Percentiles rank a stretch among this genome's conserved stretches.
These are phyloP conservation scores for Ovis canadensis DNA, from an alignment of 2,113 vertebrate genomes.

Conservation along the genomic window DNA sequence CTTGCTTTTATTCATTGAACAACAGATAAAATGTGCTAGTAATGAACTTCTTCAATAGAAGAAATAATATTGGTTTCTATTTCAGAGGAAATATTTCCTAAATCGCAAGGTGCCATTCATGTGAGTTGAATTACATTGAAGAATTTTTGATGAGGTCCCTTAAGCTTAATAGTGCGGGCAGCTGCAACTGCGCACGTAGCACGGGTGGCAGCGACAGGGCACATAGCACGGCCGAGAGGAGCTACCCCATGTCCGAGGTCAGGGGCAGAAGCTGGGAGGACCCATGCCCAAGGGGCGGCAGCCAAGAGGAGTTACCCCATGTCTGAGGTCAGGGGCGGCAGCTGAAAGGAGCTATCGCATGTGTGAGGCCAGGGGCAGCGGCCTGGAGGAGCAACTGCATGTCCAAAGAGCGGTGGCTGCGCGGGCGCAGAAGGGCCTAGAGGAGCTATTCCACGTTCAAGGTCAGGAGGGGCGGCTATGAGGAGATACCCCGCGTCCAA, in stretches of 20 bases:
- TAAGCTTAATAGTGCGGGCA: fast-evolving
- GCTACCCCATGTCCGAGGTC: no score
- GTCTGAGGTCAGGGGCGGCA: no score
- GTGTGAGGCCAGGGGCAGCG: fast-evolving
- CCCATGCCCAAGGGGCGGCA: no score
- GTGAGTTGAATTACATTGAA: neutral
- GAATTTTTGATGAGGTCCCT: neutral
- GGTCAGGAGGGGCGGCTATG: no score
- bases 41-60: neutral
- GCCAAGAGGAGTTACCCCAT: no score
- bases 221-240: fast-evolving
- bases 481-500: no score
- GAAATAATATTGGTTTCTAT: neutral
- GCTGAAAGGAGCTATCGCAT: no score
- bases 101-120: neutral
- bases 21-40: neutral
- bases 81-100: neutral
- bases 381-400: no score
- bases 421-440: fast-evolving
- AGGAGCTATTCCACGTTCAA: no score
- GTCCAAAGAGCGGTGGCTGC: no score
- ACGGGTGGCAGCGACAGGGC: fast-evolving
- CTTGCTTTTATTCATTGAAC: neutral
- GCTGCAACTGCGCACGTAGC: no score
- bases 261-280: no score